phyloP scores from a whole-genome alignment of 2,113 vertebrate genomes.

The Podarcis muralis region DNA sequence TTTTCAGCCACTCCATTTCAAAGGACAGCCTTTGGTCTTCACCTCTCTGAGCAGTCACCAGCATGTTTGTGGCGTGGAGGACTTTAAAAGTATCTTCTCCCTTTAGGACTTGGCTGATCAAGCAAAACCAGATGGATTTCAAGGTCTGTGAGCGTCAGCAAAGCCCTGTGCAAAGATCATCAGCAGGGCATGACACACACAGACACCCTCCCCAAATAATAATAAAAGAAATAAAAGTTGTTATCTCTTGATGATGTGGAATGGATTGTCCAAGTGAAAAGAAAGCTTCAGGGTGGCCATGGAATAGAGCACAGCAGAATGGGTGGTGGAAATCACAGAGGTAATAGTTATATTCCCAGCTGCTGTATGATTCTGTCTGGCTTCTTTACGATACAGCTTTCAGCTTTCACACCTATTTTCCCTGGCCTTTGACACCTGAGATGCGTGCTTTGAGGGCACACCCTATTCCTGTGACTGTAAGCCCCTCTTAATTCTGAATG shows the following conservation, averaged over 20 bases:
- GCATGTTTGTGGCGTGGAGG: constrained; percentile 5
- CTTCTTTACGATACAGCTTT: no score
- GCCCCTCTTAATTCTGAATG: no score
- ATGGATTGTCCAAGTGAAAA: not conserved
- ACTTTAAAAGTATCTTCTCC: constrained; percentile 8
- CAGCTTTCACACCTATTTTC: no score
- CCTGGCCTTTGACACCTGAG: no score
- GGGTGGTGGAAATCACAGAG: not conserved
- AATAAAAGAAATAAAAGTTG: not conserved
- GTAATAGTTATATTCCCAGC: not conserved
- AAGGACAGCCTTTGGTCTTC: constrained; percentile 10
- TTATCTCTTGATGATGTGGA: not conserved
- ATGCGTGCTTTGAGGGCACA: no score
- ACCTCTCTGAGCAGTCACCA: not conserved
- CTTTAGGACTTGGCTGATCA: not conserved
- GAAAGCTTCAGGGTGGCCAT: not conserved
- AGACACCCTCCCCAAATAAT: not conserved
- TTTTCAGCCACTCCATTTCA: constrained; percentile 28
- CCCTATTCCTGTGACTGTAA: no score
- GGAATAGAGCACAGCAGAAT: not conserved
- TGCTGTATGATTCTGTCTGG: no score
- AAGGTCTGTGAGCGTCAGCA: not conserved
- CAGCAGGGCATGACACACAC: not conserved
- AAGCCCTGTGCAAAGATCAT: not conserved
- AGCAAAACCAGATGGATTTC: constrained; percentile 6